These are phyloP conservation scores for Lipotes vexillifer DNA, from an alignment of 2,113 vertebrate genomes.

Conservation along the genomic window DNA sequence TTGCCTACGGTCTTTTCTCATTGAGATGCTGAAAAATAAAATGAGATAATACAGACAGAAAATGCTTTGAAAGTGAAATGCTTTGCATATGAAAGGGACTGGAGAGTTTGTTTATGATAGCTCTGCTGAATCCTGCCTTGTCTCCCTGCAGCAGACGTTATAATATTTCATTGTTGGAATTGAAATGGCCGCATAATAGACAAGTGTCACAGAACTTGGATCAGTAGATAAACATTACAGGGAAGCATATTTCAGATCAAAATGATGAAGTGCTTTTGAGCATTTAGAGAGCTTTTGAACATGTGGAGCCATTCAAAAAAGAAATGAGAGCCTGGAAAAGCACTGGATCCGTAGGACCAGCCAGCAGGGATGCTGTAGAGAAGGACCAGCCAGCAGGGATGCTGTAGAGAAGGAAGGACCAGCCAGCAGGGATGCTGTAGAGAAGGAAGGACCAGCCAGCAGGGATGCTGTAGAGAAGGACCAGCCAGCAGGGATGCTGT, in stretches of 20 bases:
- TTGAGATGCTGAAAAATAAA: conserved; percentile 23
- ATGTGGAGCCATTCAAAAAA: not conserved
- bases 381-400: too few relatives aligned
- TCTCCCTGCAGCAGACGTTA: not conserved
- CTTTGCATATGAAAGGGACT: conserved; percentile 20
- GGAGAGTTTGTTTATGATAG: not conserved
- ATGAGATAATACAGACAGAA: conserved; percentile 8
- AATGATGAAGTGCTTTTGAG: conserved; percentile 35
- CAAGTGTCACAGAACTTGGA: not conserved
- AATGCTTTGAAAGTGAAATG: not conserved
- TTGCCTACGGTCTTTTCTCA: not conserved
- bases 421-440: too few relatives aligned
- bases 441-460: too few relatives aligned
- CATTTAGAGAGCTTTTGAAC: not conserved
- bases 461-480: not conserved
- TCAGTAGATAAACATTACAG: not conserved
- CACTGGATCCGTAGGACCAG: not conserved
- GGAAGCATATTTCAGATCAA: conserved; percentile 4
- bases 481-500: too few relatives aligned
- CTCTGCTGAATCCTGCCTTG: not conserved
- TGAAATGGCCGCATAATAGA: not conserved
- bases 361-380: not conserved
- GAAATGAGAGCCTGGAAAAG: not conserved
- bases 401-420: not conserved
- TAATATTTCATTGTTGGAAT: conserved; percentile 18